These are phyloP conservation scores for Stercorarius parasiticus DNA, from an alignment of 2,113 vertebrate genomes.

Conservation along the genomic window DNA sequence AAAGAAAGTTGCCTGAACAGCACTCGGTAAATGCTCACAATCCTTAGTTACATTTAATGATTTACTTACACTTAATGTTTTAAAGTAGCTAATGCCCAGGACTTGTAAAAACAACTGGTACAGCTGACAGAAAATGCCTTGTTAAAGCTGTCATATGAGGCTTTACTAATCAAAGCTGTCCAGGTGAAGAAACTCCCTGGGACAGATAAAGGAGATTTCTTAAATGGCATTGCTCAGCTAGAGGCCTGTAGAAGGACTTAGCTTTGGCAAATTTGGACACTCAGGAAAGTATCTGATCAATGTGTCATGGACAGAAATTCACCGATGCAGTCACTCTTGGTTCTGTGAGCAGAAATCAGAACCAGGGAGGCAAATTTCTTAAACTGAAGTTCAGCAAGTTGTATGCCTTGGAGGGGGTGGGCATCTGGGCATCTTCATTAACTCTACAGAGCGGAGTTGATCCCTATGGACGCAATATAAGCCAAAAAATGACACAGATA, in stretches of 20 bases:
- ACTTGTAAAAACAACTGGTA: neutral
- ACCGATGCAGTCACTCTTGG: too few relatives aligned
- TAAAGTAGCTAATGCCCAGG: neutral
- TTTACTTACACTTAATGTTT: neutral
- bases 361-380: neutral
- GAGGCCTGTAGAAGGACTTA: neutral
- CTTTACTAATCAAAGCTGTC: neutral
- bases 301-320: accelerated
- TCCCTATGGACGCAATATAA: neutral
- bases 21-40: neutral
- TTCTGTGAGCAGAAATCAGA: neutral
- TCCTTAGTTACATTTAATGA: neutral
- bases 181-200: neutral
- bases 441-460: neutral
- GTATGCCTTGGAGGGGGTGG: neutral
- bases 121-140: neutral
- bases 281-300: neutral
- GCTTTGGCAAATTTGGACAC: neutral
- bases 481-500: neutral
- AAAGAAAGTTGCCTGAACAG: neutral
- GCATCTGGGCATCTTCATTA: neutral
- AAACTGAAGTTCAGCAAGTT: neutral
- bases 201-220: neutral
- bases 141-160: neutral
- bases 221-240: neutral